Evolutionary conservation across 2,113 vertebrate species (phyloP).

Genomic region (Cottus gobio): DNA sequence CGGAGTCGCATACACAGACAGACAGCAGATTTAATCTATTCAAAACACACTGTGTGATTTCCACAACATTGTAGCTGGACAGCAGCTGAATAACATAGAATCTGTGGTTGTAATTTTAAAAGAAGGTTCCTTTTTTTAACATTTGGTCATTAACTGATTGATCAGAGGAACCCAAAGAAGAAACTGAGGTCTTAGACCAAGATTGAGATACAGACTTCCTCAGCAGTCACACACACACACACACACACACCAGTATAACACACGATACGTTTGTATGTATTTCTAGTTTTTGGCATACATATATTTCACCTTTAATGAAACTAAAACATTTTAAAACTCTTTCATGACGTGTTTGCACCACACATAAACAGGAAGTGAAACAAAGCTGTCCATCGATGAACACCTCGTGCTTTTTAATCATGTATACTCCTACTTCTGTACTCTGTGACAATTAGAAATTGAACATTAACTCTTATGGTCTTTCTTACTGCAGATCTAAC

Average conservation of each 20-base stretch:
- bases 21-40: neutral
- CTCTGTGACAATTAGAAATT: neutral
- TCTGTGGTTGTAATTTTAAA: constrained; percentile 13
- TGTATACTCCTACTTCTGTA: neutral
- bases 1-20: neutral
- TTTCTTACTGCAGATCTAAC: constrained; percentile 20
- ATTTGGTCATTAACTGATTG: neutral
- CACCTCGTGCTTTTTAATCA: neutral
- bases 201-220: constrained; percentile 20
- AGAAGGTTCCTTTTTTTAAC: neutral
- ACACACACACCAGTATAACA: neutral
- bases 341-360: neutral
- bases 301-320: neutral
- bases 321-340: neutral
- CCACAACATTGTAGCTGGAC: neutral
- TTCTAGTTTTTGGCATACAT: neutral
- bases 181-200: constrained; percentile 30
- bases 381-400: neutral
- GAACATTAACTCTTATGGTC: neutral
- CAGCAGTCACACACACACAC: constrained; percentile 1
- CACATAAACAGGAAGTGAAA: neutral
- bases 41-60: neutral
- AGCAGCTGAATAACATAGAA: neutral
- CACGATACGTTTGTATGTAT: neutral
- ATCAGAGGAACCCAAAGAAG: constrained; percentile 54